Conservation (phyloP, 2,888 invertebrate species). For the Cheilosia grossa region DNA sequence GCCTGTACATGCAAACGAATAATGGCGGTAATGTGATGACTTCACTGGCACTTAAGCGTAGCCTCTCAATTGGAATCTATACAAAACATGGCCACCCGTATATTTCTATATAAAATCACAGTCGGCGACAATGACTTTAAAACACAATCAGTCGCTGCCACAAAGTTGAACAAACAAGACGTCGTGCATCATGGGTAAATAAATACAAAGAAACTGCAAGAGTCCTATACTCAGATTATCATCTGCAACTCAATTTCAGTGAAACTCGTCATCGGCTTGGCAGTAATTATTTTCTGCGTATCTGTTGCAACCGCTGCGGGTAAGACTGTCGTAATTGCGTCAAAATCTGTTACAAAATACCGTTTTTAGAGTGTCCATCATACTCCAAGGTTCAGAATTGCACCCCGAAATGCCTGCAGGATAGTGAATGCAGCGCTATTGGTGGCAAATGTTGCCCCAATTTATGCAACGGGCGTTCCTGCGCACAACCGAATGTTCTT, state of each 20-base stretch:
- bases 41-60: constrained; percentile 18
- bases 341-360: not conserved
- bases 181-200: constrained; percentile 57
- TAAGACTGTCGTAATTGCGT: not conserved
- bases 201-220: not conserved
- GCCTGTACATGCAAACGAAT: constrained; percentile 1
- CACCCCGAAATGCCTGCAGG: constrained; percentile 87
- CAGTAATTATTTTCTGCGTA: constrained; percentile 29
- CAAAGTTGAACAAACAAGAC: constrained; percentile 47
- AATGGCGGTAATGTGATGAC: constrained; percentile 28
- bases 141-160: constrained; percentile 36
- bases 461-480: constrained; percentile 88
- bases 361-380: constrained; percentile 85
- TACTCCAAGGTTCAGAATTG: constrained; percentile 87
- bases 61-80: constrained; percentile 7
- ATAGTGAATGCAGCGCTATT: constrained; percentile 86
- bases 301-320: constrained; percentile 34
- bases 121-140: not conserved
- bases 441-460: constrained; percentile 89
- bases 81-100: constrained; percentile 9
- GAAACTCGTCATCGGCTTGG: constrained; percentile 51
- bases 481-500: constrained; percentile 84
- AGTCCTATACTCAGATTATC: not conserved
- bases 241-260: constrained; percentile 23
- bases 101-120: constrained; percentile 10